These are phyloP conservation scores for Triplophysa siluroides DNA, from an alignment of 2,113 vertebrate genomes.

Conservation along the genomic window DNA sequence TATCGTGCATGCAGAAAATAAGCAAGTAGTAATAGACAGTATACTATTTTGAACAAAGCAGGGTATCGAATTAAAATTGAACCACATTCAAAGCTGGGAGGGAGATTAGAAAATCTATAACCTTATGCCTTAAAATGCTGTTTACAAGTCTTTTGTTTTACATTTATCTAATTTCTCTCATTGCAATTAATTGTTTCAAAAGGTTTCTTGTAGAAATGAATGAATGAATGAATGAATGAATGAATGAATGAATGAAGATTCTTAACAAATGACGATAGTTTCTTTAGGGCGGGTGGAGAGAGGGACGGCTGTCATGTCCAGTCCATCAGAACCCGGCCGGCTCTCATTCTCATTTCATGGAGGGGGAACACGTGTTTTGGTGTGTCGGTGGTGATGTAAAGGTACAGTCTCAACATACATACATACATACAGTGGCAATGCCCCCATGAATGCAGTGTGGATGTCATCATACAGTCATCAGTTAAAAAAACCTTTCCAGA, in stretches of 20 bases:
- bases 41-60: too few species aligned
- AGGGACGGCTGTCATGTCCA: neutral
- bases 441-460: slow-evolving; percentile 77
- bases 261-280: neutral
- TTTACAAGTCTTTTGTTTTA: neutral
- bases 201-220: neutral
- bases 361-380: neutral
- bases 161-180: neutral
- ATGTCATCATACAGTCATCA: slow-evolving; percentile 60
- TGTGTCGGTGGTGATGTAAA: slow-evolving; percentile 33
- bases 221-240: neutral
- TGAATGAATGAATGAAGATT: slow-evolving; percentile 11
- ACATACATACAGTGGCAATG: slow-evolving; percentile 82
- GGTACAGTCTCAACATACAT: slow-evolving; percentile 63
- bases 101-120: too few species aligned
- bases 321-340: slow-evolving; percentile 17
- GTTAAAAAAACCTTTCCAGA: neutral
- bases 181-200: neutral
- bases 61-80: too few species aligned
- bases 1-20: too few species aligned
- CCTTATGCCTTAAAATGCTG: too few species aligned
- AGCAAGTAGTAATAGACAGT: too few species aligned
- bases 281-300: neutral
- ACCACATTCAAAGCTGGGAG: too few species aligned
- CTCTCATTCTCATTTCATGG: neutral